phyloP scores from a whole-genome alignment of 1,140 invertebrate species.

The Zaprionus nigranus region DNA sequence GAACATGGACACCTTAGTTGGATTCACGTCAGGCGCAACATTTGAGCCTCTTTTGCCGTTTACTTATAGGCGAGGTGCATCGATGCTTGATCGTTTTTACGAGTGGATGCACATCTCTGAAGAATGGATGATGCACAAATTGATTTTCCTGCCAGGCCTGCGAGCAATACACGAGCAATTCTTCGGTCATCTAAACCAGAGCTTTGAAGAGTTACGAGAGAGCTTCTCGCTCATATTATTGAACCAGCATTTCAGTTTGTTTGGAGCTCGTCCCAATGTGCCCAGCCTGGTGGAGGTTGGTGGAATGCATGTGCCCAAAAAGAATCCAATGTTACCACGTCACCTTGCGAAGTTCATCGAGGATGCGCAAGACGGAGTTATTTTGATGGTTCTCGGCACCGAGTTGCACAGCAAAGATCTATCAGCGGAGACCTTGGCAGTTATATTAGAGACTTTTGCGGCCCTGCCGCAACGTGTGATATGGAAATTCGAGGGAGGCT shows the following conservation, averaged over 20 bases:
- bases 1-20: conserved; percentile 52
- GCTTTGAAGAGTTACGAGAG: conserved; percentile 45
- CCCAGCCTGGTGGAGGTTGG: conserved; percentile 66
- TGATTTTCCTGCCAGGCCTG: conserved; percentile 45
- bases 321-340: conserved; percentile 72
- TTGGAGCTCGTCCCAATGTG: conserved; percentile 56
- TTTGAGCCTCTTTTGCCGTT: conserved; percentile 39
- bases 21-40: conserved; percentile 13
- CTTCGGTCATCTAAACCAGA: conserved; percentile 52
- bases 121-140: conserved; percentile 59
- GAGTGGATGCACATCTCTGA: conserved; percentile 54
- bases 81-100: conserved; percentile 47
- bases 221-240: conserved; percentile 62
- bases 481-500: conserved; percentile 88
- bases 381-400: conserved; percentile 87
- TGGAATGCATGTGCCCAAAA: conserved; percentile 85
- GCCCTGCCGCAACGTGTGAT: conserved; percentile 87
- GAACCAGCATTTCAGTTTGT: conserved; percentile 72
- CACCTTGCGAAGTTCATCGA: conserved; percentile 85
- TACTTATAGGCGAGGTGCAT: not conserved
- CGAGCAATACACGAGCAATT: conserved; percentile 48
- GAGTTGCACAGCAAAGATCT: conserved; percentile 86
- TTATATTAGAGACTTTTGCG: conserved; percentile 86
- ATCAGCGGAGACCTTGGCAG: conserved; percentile 85
- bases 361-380: conserved; percentile 85